These are phyloP conservation scores for Coecobrya sp. DNA, from an alignment of 2,888 invertebrate genomes.

Conservation along the genomic window DNA sequence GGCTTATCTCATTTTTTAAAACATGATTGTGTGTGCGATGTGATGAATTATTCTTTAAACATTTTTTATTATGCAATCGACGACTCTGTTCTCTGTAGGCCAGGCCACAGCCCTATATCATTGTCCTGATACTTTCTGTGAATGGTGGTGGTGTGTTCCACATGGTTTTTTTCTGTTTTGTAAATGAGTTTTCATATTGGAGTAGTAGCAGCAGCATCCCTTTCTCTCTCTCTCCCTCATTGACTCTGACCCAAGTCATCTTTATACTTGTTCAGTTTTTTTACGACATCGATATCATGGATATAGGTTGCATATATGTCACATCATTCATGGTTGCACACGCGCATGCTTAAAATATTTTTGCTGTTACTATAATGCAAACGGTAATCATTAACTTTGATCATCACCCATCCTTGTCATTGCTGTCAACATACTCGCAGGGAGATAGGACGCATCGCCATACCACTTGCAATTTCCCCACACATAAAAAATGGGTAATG, in stretches of 20 bases:
- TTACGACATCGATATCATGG: neutral
- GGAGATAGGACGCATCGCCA: neutral
- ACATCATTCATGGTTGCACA: slow-evolving; percentile 20
- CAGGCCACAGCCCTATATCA: slow-evolving; percentile 14
- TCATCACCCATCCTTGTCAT: neutral
- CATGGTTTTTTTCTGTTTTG: slow-evolving; percentile 16
- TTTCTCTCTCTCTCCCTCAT: neutral
- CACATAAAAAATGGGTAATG: slow-evolving; percentile 39
- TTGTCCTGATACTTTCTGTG: neutral
- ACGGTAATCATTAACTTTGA: neutral
- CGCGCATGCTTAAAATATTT: neutral
- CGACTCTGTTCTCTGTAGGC: neutral
- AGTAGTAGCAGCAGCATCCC: neutral
- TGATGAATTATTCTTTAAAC: slow-evolving; percentile 34
- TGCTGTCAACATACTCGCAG: neutral
- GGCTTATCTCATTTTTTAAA: slow-evolving; percentile 65
- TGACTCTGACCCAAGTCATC: slow-evolving; percentile 20
- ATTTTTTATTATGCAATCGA: slow-evolving; percentile 65
- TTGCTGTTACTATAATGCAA: neutral
- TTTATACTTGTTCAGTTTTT: neutral
- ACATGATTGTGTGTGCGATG: neutral
- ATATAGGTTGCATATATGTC: neutral
- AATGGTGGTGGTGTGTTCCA: slow-evolving; percentile 3
- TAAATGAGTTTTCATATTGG: neutral
- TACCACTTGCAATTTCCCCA: neutral